Evolutionary conservation across 2,113 vertebrate species (phyloP), one percentile per base, ranked within the genome.

Genomic region (Trochalopteron elliotii): DNA sequence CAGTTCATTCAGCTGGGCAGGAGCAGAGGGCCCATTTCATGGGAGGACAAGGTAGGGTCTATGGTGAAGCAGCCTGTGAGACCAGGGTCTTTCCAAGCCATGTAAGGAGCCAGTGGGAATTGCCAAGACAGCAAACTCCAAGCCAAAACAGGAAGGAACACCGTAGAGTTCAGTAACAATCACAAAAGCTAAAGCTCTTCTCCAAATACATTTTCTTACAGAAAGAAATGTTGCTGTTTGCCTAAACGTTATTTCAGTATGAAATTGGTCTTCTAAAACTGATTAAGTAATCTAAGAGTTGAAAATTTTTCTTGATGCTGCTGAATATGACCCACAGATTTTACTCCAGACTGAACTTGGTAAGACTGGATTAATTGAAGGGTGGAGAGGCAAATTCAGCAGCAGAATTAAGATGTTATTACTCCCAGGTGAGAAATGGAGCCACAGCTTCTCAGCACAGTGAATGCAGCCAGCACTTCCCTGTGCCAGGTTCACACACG

Each of bases 31-130:
- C 40, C 37, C 24, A 0, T 96, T 97, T 96, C 88, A 82, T 15
- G 49, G 18, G 18, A 94, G 65, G 79, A 97, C 86, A 94, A 95
- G 94, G 77, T 94, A 63, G 83, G 50, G 83, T 93, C 77, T 95
- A 83, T 95, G 90, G 93, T 37, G 75, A 59, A 89, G 61, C 67
- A 92, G 91, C 37, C 56, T 13, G 16, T 13, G 52, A 90, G 63
- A 61, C 37, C 33, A 59, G 30, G n/a, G 37, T 49, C 65, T 77
- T 81, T 90, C 80, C 52, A 77, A 82, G 65, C 39, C 35, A 5
- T 23, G 24, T 22, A n/a, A 59, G 78, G 75, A 87, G 71, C 14
- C 76, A 33, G 77, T 68, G 69, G 88, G 87, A 90, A 69, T 67
- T 94, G 94, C 76, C 94, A 90, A 94, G 78, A 49, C 39, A 91